Evolutionary conservation across 2,888 invertebrate genomes (phyloP).

Genomic region (Pyrochroa serraticornis): DNA sequence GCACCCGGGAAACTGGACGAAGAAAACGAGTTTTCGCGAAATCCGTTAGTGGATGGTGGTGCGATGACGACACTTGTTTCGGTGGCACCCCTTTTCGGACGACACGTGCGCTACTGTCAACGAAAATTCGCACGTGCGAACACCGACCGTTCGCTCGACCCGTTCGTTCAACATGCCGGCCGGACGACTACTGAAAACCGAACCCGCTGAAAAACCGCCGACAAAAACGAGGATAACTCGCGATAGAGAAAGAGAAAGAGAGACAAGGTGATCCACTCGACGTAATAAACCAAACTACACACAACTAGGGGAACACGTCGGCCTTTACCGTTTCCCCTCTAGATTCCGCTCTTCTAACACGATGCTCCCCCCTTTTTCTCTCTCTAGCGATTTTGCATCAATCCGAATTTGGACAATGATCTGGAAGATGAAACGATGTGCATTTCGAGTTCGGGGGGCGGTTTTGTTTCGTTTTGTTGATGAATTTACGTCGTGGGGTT

Average conservation of each 20-base stretch:
- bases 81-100: background rate
- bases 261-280: conserved; percentile 21
- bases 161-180: conserved; percentile 16
- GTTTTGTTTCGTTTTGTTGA: too few relatives aligned
- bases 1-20: too few relatives aligned
- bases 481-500: too few relatives aligned
- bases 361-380: too few relatives aligned
- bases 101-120: conserved; percentile 1
- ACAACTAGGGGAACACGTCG: conserved; percentile 15
- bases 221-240: background rate
- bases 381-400: too few relatives aligned
- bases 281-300: conserved; percentile 8
- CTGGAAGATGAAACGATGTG: too few relatives aligned
- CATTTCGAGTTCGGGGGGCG: too few relatives aligned
- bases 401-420: too few relatives aligned
- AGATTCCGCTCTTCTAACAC: too few relatives aligned
- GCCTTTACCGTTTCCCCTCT: conserved; percentile 20
- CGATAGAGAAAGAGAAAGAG: conserved; percentile 15
- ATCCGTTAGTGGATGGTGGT: too few relatives aligned
- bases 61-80: too few relatives aligned
- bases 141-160: conserved; percentile 8
- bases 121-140: conserved; percentile 30
- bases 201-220: background rate
- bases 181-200: conserved; percentile 30
- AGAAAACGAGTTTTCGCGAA: background rate